Percentiles rank a stretch among this genome's conserved stretches.
phyloP scores from a whole-genome alignment of 2,113 vertebrate genomes.

The Anser cygnoides region DNA sequence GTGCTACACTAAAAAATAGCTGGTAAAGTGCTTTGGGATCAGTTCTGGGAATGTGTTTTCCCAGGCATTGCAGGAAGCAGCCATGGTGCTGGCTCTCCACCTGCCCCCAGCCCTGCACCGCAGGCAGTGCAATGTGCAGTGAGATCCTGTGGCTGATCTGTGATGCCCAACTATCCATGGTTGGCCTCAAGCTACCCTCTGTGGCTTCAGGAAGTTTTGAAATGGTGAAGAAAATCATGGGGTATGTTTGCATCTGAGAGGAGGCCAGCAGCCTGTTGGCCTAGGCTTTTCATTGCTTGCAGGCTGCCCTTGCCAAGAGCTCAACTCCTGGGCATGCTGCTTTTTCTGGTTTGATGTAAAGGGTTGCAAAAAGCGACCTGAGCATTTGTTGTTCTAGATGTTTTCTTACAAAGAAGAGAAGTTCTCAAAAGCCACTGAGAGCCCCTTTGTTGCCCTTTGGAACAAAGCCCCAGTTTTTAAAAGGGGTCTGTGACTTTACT shows the following conservation, averaged over 20 bases:
- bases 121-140: neutral
- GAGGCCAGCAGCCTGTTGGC: neutral
- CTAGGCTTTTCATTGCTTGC: neutral
- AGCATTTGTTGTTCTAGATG: neutral
- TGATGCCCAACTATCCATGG: accelerated
- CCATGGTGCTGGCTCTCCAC: neutral
- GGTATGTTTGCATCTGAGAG: neutral
- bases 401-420: neutral
- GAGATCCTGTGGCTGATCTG: neutral
- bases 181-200: neutral
- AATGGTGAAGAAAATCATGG: neutral
- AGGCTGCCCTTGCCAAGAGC: neutral
- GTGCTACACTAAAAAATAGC: neutral
- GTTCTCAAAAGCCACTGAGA: neutral
- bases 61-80: neutral
- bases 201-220: neutral
- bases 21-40: neutral
- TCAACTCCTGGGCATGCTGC: neutral
- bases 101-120: neutral
- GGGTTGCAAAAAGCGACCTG: neutral
- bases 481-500: neutral
- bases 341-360: neutral
- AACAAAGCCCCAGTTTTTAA: neutral
- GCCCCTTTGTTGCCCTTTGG: neutral
- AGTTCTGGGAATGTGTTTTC: neutral